phyloP scores from a whole-genome alignment of 2,797 vertebrate species.

The Micromesistius poutassou region DNA sequence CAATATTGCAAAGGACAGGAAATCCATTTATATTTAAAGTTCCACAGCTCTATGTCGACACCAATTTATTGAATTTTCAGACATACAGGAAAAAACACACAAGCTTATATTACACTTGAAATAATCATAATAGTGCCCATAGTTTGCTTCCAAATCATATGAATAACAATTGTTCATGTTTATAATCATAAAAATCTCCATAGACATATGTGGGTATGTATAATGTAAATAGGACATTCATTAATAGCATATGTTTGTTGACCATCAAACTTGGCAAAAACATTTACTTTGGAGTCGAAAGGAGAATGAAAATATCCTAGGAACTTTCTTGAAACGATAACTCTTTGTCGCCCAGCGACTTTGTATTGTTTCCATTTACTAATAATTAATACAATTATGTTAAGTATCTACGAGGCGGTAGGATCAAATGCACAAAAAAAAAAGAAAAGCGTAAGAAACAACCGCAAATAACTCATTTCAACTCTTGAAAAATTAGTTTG shows the following conservation, averaged over 20 bases:
- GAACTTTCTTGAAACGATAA: slow-evolving; percentile 60
- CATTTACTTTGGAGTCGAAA: slow-evolving; percentile 46
- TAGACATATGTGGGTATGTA: slow-evolving; percentile 52
- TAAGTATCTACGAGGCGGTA: slow-evolving; percentile 17
- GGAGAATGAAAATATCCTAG: slow-evolving; percentile 36
- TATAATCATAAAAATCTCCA: slow-evolving; percentile 46
- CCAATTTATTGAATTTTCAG: slow-evolving; percentile 86
- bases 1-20: neutral
- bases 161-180: slow-evolving; percentile 42
- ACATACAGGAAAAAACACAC: slow-evolving; percentile 79
- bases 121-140: slow-evolving; percentile 59
- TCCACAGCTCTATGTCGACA: slow-evolving; percentile 47
- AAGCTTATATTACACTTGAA: slow-evolving; percentile 62
- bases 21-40: neutral
- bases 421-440: slow-evolving; percentile 11
- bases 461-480: neutral
- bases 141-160: slow-evolving; percentile 48
- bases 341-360: slow-evolving; percentile 78
- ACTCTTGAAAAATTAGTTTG: slow-evolving; percentile 3
- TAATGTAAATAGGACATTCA: slow-evolving; percentile 43
- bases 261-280: slow-evolving; percentile 44
- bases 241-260: slow-evolving; percentile 21
- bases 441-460: neutral
- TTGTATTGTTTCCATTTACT: slow-evolving; percentile 36
- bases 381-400: slow-evolving; percentile 56